Evolutionary conservation across 1,140 invertebrate genomes (phyloP), one percentile per base, ranked within the genome.

Genomic region (Zaprionus tsacasi): DNA sequence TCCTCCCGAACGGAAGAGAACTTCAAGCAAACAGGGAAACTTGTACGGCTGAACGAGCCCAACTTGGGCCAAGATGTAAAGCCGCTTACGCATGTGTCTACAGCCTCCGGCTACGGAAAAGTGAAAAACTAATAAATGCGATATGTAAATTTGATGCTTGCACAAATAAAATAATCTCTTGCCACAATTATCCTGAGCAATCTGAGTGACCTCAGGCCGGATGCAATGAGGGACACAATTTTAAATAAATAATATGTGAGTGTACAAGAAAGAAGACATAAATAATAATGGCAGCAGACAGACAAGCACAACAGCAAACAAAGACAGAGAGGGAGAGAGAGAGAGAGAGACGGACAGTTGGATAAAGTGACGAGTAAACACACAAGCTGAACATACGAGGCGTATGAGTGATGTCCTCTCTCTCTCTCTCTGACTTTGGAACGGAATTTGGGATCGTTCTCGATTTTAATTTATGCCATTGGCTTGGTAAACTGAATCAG

Each of bases 381-480:
- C 63, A 56, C 17, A 58, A 56, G 58, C 56, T 54, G 65, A 36
- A 36, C 59, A 33, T 65, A 81, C 52, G 15, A 45, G 70, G 66
- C 82, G 79, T 82, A 86, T 86, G 79, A 76, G 76, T 71, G 79
- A 77, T 87, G 70, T 12, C 45, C 59, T 67, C 17, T 52, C 38
- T 40, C 11, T n/a, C 25, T 67, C 36, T 59, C 27, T 30, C 27
- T 40, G 54, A 40, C 33, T 30, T 35, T 35, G 10, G 33, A 59
- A 52, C 43, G 36, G 52, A 45, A 45, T 17, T 54, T 57, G 40
- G 36, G 35, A 60, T 72, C 50, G 63, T 17, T 63, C 60, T 63
- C 56, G 63, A 71, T 80, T 88, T 88, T 83, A 87, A 87, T 88
- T 80, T 80, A 87, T 88, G 85, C 83, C 83, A 88, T 88, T 83